A percentile compares a stretch with the other conserved stretches of the same genome.
These are phyloP conservation scores for Drosophila sechellia DNA, from an alignment of 1,140 invertebrate genomes.

Conservation along the genomic window DNA sequence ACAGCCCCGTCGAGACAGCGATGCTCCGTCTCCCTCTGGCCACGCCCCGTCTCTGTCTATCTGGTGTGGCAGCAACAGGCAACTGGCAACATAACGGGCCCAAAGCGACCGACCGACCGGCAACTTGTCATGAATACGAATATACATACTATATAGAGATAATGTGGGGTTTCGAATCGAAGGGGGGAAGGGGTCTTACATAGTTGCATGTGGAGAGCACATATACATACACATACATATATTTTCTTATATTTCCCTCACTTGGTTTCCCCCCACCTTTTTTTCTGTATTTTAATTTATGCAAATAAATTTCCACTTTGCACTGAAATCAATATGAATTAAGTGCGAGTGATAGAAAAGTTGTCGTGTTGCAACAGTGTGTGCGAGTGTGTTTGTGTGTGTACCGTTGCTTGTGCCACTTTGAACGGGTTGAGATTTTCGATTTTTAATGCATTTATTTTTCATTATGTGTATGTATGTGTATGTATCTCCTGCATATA, in stretches of 20 bases:
- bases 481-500: no score
- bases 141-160: constrained; percentile 4
- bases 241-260: constrained; percentile 32
- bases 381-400: constrained; percentile 35
- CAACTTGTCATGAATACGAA: constrained; percentile 73
- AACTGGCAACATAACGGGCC: constrained; percentile 68
- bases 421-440: constrained; percentile 73
- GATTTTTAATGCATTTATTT: constrained; percentile 76
- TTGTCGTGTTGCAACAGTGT: constrained; percentile 60
- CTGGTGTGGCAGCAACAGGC: constrained; percentile 31
- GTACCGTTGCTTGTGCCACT: constrained; percentile 79
- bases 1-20: constrained; percentile 50
- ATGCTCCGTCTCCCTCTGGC: neutral
- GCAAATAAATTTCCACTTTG: constrained; percentile 84
- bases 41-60: neutral
- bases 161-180: neutral
- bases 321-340: constrained; percentile 84
- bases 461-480: constrained; percentile 22
- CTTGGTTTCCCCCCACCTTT: constrained; percentile 7
- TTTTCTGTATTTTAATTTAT: constrained; percentile 74
- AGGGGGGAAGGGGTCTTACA: constrained; percentile 19
- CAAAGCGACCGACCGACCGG: constrained; percentile 41
- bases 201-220: constrained; percentile 39
- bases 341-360: constrained; percentile 82
- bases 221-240: constrained; percentile 11